Evolutionary conservation across 2,888 invertebrate genomes (phyloP).

Genomic region (Lysandra bellargus): DNA sequence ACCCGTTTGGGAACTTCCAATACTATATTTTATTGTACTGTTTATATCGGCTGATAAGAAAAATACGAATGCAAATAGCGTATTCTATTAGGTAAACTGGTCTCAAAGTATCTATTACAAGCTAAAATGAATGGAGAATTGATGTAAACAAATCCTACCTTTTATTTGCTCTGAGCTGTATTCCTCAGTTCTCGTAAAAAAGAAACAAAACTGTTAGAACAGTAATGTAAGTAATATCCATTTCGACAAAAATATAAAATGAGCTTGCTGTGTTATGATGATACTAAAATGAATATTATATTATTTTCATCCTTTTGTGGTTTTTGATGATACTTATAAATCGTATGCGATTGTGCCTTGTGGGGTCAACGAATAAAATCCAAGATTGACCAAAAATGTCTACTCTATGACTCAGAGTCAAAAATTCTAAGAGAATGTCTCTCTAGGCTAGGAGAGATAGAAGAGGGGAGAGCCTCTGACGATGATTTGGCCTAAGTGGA

Average conservation of each 20-base stretch:
- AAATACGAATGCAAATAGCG: constrained; percentile 13
- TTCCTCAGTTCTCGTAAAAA: neutral
- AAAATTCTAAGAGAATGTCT: neutral
- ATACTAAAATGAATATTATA: neutral
- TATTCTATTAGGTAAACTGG: constrained; percentile 9
- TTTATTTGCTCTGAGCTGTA: neutral
- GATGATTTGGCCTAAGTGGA: constrained; percentile 15
- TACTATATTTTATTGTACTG: constrained; percentile 3
- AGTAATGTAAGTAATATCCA: neutral
- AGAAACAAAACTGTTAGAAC: neutral
- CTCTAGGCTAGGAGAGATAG: neutral
- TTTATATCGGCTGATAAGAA: constrained; percentile 6
- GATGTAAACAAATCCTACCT: neutral
- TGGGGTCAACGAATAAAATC: too few relatives aligned
- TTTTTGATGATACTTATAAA: neutral
- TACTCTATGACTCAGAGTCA: neutral
- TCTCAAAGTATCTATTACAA: constrained; percentile 16
- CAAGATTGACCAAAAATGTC: neutral
- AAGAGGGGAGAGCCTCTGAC: neutral
- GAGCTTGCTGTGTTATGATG: neutral
- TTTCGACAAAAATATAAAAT: neutral
- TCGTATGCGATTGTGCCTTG: too few relatives aligned
- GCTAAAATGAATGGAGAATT: neutral
- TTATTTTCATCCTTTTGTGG: neutral
- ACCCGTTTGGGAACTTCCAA: constrained; percentile 18